Conservation (phyloP, 2,888 invertebrate genomes). For the Limenitis camilla region DNA sequence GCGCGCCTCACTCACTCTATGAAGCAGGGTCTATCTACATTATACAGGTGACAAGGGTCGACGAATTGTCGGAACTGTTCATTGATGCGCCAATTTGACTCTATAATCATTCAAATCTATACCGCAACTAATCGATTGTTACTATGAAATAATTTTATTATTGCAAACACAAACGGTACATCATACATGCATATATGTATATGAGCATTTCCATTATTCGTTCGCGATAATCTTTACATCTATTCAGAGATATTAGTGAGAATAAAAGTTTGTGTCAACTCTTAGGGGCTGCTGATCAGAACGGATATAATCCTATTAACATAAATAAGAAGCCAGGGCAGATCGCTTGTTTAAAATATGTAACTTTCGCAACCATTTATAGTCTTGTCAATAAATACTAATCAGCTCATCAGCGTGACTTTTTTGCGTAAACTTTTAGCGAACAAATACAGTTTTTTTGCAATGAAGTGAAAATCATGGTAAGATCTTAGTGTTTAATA, state of each 20-base stretch:
- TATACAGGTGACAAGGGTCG: conserved; percentile 36
- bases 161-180: not conserved
- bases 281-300: too few species aligned
- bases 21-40: conserved; percentile 23
- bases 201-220: too few species aligned
- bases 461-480: conserved; percentile 32
- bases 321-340: not conserved
- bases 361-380: not conserved
- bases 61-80: conserved; percentile 27
- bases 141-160: not conserved
- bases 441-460: conserved; percentile 28
- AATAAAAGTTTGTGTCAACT: too few species aligned
- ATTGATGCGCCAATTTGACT: conserved; percentile 22
- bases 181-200: too few species aligned
- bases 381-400: conserved; percentile 26
- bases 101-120: conserved; percentile 14
- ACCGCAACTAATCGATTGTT: conserved; percentile 14
- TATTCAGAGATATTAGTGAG: too few species aligned
- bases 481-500: conserved; percentile 21
- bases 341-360: not conserved
- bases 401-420: conserved; percentile 24
- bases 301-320: too few species aligned
- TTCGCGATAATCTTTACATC: too few species aligned
- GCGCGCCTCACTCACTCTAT: conserved; percentile 7
- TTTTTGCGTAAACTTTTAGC: conserved; percentile 28